Base-by-base conservation (phyloP, 37 sponge, comb jelly and placozoan species). In the Chondrosia reniformis region DNA sequence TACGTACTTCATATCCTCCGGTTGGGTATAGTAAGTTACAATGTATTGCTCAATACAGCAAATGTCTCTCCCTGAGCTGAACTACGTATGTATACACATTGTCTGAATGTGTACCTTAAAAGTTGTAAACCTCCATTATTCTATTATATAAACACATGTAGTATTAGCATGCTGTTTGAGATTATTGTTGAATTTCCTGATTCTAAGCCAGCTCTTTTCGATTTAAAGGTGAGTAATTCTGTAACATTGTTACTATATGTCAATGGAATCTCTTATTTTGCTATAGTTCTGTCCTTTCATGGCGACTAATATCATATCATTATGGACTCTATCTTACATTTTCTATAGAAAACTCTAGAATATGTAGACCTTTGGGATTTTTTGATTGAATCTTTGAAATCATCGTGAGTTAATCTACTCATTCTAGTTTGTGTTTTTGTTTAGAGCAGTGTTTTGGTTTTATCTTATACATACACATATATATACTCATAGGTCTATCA, bases 101-200 rank as follows among this genome's bases (percentile, higher is more conserved):
- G 61, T 59, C 45, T 45, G 21, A 22, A 33, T 32, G 33, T 66
- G 2, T 10, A 32, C 34, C 6, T 21, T 3, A 4, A 4, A 22
- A 27, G 22, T 59, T 13, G 61, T 59, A 19, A 28, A 17, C 44
- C 36, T 41, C 0, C 22, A 15, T 15, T 17, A 27, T 75, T 9
- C 57, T 3, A 13, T 33, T 33, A 1, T 55, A 25, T n/a, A 25
- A 17, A 33, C 37, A 28, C 21, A 33, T 62, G n/a, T 73, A 89
- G 96, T 55, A 89, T 96, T 24, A 49, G 34, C 32, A 93, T 92
- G 41, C 54, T 96, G 63, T 96, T 96, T 86, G 93, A 96, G 21
- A 96, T 96, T 24, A 80, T 96, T 38, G 93, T 96, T 6, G 93
- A 96, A 28, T 96, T 75, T 63, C 96, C 96, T 33, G 96, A 96